phyloP scores from a whole-genome alignment of 2,888 invertebrate species.

The Laothoe populi region DNA sequence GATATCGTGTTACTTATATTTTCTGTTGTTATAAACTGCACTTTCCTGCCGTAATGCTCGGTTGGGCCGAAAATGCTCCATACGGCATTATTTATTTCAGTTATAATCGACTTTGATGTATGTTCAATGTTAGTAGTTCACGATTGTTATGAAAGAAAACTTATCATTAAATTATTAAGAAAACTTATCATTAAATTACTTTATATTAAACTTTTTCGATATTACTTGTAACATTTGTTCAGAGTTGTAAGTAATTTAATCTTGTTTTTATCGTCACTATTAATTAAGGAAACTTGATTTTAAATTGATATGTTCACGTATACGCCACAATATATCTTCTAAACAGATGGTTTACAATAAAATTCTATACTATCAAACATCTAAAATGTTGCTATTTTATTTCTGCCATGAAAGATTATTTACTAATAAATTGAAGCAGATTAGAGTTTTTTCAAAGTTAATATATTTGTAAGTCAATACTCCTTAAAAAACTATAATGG shows the following conservation, averaged over 20 bases:
- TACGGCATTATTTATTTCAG: not conserved
- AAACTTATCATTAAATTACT: too few relatives aligned
- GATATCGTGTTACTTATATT: slow-evolving; percentile 5
- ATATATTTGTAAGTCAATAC: too few relatives aligned
- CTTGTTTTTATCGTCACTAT: not conserved
- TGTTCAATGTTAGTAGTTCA: not conserved
- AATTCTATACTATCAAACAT: too few relatives aligned
- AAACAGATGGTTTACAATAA: not conserved
- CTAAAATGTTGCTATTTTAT: too few relatives aligned
- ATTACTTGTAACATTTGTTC: not conserved
- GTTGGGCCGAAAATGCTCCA: not conserved
- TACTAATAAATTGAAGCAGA: too few relatives aligned
- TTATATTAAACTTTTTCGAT: too few relatives aligned
- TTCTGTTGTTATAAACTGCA: slow-evolving; percentile 10
- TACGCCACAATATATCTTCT: not conserved
- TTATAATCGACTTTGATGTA: not conserved
- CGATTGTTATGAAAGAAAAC: too few relatives aligned
- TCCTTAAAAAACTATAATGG: too few relatives aligned
- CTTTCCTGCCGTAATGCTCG: slow-evolving; percentile 14
- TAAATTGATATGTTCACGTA: not conserved
- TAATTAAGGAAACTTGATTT: not conserved
- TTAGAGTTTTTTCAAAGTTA: too few relatives aligned
- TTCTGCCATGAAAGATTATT: too few relatives aligned
- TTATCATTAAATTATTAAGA: too few relatives aligned
- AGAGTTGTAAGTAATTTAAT: too few relatives aligned